Conservation (phyloP, 2,888 invertebrate genomes). For the Chrysolina americana region DNA sequence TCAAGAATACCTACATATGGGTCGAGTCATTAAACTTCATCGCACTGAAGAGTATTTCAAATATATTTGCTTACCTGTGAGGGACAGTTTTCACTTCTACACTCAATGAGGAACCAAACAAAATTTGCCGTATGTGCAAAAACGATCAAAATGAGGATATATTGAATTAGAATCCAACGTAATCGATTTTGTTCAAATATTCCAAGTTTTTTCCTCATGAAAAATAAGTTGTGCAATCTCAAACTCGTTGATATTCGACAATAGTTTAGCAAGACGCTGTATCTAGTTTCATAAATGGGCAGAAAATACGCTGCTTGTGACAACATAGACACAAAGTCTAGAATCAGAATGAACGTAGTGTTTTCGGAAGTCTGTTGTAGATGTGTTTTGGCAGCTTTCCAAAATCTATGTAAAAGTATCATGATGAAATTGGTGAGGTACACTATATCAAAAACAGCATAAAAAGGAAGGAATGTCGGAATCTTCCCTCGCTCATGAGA, state of each 20-base stretch:
- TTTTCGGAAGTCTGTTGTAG: conserved; percentile 25
- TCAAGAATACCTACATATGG: too few species aligned
- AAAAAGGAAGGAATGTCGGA: conserved; percentile 29
- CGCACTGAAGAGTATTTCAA: background rate
- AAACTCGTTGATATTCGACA: conserved; percentile 67
- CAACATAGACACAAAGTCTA: conserved; percentile 45
- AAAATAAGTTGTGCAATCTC: conserved; percentile 69
- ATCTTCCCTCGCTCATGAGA: conserved; percentile 19
- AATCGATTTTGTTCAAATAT: conserved; percentile 72
- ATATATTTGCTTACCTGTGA: conserved; percentile 32
- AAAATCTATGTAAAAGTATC: conserved; percentile 38
- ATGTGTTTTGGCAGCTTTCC: conserved; percentile 29
- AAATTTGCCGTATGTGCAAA: conserved; percentile 71
- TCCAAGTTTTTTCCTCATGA: conserved; percentile 68
- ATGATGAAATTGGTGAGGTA: conserved; percentile 45
- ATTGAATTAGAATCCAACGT: conserved; percentile 71
- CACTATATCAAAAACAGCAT: conserved; percentile 42
- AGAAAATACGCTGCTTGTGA: conserved; percentile 35
- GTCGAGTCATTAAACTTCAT: too few species aligned
- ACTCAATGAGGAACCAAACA: conserved; percentile 70
- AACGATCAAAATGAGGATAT: conserved; percentile 69
- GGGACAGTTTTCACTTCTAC: conserved; percentile 57
- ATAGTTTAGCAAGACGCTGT: conserved; percentile 35
- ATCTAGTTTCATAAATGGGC: conserved; percentile 23
- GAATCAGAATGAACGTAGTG: conserved; percentile 21